Percentiles rank a stretch among this genome's conserved stretches.
These are phyloP conservation scores for Lepus americanus DNA, from an alignment of 2,113 vertebrate genomes.

Conservation along the genomic window DNA sequence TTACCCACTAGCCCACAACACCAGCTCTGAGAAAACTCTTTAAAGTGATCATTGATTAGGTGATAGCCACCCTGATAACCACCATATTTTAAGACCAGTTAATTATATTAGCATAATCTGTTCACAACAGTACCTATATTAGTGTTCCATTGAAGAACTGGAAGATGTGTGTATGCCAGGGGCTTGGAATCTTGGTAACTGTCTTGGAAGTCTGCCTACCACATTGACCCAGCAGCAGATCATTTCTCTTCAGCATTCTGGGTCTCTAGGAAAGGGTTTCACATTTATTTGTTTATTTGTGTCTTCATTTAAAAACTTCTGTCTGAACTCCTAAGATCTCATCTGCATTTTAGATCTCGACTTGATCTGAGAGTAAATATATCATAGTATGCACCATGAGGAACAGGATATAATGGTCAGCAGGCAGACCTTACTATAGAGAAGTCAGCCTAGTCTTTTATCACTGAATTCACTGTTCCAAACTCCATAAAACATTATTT, in stretches of 20 bases:
- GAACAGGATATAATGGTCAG: not conserved
- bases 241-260: not conserved
- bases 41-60: not conserved
- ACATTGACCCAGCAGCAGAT: not conserved
- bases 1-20: too few species aligned
- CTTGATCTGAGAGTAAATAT: slow-evolving; percentile 7
- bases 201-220: not conserved
- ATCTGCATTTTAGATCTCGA: slow-evolving; percentile 13
- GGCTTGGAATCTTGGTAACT: not conserved
- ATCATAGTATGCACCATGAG: not conserved
- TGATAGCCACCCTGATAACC: not conserved
- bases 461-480: not conserved
- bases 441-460: not conserved
- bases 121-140: not conserved
- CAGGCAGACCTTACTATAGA: not conserved
- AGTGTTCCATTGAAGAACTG: not conserved
- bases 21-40: not conserved
- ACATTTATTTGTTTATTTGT: not conserved
- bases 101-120: not conserved
- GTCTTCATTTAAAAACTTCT: not conserved
- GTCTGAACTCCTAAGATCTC: not conserved
- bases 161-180: not conserved
- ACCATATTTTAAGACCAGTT: not conserved
- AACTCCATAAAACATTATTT: slow-evolving; percentile 1
- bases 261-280: not conserved